phyloP scores from a whole-genome alignment of 1,140 invertebrate species.

The Belonocnema kinseyi region DNA sequence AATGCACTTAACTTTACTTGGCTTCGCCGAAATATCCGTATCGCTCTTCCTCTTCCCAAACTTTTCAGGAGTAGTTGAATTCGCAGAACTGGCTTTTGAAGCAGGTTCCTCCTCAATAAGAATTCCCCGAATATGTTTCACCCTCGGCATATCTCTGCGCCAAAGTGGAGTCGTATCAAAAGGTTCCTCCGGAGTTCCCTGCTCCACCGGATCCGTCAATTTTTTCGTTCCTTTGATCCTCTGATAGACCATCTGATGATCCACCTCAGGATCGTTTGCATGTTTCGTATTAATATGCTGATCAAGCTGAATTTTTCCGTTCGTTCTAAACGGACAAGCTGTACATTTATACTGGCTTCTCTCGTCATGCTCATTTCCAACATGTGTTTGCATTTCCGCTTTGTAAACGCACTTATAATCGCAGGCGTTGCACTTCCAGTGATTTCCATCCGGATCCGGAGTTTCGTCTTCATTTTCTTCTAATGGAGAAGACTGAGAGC shows the following conservation, averaged over 20 bases:
- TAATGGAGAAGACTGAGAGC: conserved; percentile 45
- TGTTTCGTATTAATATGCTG: conserved; percentile 78
- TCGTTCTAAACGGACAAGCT: conserved; percentile 78
- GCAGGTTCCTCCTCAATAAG: conserved; percentile 72
- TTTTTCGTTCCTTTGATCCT: conserved; percentile 67
- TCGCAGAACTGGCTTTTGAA: conserved; percentile 42
- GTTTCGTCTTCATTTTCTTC: conserved; percentile 53
- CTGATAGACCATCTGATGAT: conserved; percentile 61
- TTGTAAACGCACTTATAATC: conserved; percentile 79
- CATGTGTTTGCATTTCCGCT: conserved; percentile 78
- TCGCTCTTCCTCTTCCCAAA: conserved; percentile 60
- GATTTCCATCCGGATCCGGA: conserved; percentile 71
- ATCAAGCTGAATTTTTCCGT: conserved; percentile 76
- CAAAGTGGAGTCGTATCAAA: conserved; percentile 80
- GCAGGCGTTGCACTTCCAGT: conserved; percentile 84
- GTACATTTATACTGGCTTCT: conserved; percentile 82
- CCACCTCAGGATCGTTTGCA: conserved; percentile 61
- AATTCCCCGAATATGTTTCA: conserved; percentile 80
- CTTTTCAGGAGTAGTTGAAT: conserved; percentile 47
- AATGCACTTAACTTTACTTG: conserved; percentile 55
- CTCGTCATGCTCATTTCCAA: conserved; percentile 77
- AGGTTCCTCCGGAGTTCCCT: conserved; percentile 58
- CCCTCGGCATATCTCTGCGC: conserved; percentile 75
- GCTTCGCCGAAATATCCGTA: conserved; percentile 46
- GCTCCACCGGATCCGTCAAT: conserved; percentile 47